Conservation (phyloP, 2,888 invertebrate genomes). For the Clusia tigrina region DNA sequence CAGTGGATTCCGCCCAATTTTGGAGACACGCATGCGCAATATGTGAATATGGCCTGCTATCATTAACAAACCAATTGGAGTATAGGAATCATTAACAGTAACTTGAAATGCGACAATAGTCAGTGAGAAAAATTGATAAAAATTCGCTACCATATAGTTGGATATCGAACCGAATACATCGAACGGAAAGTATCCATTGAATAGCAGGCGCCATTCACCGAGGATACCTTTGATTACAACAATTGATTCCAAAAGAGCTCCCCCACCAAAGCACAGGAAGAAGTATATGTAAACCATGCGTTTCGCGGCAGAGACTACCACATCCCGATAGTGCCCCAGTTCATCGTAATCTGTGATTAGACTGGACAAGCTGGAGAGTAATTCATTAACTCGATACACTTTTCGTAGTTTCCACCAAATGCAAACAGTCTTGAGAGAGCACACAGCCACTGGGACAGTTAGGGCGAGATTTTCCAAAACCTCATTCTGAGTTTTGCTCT, state of each 20-base stretch:
- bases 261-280: conserved; percentile 13
- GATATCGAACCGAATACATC: conserved; percentile 17
- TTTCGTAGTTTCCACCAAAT: conserved; percentile 33
- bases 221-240: conserved; percentile 27
- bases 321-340: conserved; percentile 13
- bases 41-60: conserved; percentile 36
- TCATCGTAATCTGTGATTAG: conserved; percentile 26
- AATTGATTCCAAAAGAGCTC: conserved; percentile 26
- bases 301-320: conserved; percentile 4
- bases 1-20: conserved; percentile 24
- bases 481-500: conserved; percentile 25
- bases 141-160: conserved; percentile 28
- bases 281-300: conserved; percentile 12
- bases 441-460: conserved; percentile 26
- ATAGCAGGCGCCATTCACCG: conserved; percentile 33
- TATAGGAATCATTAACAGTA: conserved; percentile 34
- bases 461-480: conserved; percentile 34
- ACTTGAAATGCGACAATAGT: conserved; percentile 31
- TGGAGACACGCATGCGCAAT: conserved; percentile 32
- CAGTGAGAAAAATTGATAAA: conserved; percentile 35
- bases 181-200: conserved; percentile 38
- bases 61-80: conserved; percentile 30
- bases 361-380: conserved; percentile 27
- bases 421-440: conserved; percentile 29
- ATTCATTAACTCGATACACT: conserved; percentile 25